Base-by-base conservation (phyloP, 2,888 invertebrate genomes). In the Drosophila kokeensis region DNA sequence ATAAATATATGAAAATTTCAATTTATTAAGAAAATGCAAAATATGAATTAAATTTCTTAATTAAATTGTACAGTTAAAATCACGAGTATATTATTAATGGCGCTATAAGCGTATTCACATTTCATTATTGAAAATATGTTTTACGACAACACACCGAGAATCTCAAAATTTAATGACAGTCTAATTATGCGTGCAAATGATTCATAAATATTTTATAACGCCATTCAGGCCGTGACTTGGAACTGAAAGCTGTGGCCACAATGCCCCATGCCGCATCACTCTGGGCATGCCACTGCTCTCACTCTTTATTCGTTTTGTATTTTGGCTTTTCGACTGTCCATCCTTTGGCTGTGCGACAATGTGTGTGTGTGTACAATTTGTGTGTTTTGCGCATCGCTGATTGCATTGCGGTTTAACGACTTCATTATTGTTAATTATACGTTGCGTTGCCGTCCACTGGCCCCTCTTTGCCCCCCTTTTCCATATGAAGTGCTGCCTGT, bases 121-220 rank as follows among this genome's bases (percentile, higher is more conserved):
- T 27, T 48, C 38, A 55, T n/a, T 48, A 24, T n/a, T 27, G 45
- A 2, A 15, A 45, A 45, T 15, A 45, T 45, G 54, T 59, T 69
- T 42, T 58, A 64, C 63, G 15, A 2, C 45, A 45, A 82, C 73
- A 82, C 75, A 59, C 76, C 76, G 74, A 82, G 77, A 88, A 79
- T 90, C 89, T 89, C 91, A 83, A 84, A 86, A 85, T 91, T 90
- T 91, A 90, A 91, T 91, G 92, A 92, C 92, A 92, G 83, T 81
- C 92, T 91, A 91, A 91, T 91, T 91, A 91, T 92, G 92, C 91
- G 92, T 91, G 90, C 90, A 92, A 92, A 91, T 90, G 92, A 82
- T 90, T 91, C 90, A 91, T 91, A 92, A 91, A 91, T 92, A 91
- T 91, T 91, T 91, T 82, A 89, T 87, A 80, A 69, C 13, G 40